Evolutionary conservation across 2,888 invertebrate genomes (phyloP).

Genomic region (Strigamia crassipes): DNA sequence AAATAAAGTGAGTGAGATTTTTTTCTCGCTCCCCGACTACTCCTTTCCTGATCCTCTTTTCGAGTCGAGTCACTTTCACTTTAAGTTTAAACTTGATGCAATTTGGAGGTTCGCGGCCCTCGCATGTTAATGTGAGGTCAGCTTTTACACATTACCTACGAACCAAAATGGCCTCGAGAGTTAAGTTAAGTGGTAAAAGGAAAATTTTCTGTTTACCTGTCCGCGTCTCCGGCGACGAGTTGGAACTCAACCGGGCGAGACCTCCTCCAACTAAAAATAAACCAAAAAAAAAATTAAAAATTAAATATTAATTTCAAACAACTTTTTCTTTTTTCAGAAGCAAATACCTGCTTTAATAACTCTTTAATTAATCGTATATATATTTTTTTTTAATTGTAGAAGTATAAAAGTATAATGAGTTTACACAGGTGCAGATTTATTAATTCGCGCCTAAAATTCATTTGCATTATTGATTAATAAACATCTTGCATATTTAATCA

Average conservation of each 20-base stretch:
- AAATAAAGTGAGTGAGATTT: background rate
- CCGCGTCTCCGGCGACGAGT: conserved; percentile 19
- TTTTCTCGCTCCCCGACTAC: background rate
- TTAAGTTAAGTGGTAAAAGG: conserved; percentile 12
- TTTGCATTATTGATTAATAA: background rate
- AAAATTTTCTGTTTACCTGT: background rate
- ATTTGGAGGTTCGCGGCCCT: background rate
- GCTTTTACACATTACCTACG: conserved; percentile 8
- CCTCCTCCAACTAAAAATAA: conserved; percentile 26
- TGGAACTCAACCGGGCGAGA: conserved; percentile 25
- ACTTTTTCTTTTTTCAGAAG: background rate
- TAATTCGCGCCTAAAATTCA: background rate
- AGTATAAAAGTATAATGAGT: background rate
- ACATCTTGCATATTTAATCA: background rate
- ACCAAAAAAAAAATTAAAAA: conserved; percentile 17
- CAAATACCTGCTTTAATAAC: background rate
- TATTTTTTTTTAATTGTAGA: background rate
- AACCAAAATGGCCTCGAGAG: background rate
- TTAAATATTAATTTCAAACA: background rate
- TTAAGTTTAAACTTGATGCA: conserved; percentile 10
- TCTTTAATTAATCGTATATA: background rate
- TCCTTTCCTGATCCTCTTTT: conserved; percentile 11
- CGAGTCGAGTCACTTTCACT: conserved; percentile 10
- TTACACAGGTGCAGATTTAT: background rate
- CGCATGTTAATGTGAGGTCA: conserved; percentile 29